Evolutionary conservation across 2,888 invertebrate species (phyloP).

Genomic region (Neoaliturus tenellus): DNA sequence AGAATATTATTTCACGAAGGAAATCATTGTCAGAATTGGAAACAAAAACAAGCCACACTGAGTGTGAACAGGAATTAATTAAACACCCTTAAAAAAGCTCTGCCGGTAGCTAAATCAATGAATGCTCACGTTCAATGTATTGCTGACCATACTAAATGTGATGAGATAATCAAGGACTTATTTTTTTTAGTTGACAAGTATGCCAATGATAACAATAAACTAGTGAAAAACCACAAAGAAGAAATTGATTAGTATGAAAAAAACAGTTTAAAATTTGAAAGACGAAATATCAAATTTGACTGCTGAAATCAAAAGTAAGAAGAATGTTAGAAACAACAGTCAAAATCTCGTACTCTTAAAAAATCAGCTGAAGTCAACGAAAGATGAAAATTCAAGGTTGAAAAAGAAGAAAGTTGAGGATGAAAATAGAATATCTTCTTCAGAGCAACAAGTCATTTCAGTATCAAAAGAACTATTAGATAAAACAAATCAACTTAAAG

Average conservation of each 20-base stretch:
- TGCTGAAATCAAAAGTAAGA: background rate
- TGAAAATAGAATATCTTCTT: conserved; percentile 5
- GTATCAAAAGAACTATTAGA: conserved; percentile 27
- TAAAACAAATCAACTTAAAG: conserved; percentile 20
- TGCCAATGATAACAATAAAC: conserved; percentile 19
- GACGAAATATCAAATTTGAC: background rate
- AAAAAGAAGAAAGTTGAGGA: conserved; percentile 41
- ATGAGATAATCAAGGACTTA: background rate
- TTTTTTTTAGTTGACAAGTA: conserved; percentile 20
- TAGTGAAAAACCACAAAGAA: conserved; percentile 4
- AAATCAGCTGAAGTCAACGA: background rate
- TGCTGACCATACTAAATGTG: background rate
- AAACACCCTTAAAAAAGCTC: conserved; percentile 11
- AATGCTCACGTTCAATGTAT: conserved; percentile 31
- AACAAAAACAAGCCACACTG: background rate
- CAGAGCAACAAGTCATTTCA: conserved; percentile 41
- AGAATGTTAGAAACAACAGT: background rate
- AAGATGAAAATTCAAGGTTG: conserved; percentile 29
- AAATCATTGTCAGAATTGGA: background rate
- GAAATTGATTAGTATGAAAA: background rate
- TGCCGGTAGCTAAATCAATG: conserved; percentile 31
- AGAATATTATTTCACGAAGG: background rate
- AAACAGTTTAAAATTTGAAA: background rate
- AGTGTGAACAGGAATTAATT: conserved; percentile 31
- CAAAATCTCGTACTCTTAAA: background rate